Evolutionary conservation across 2,888 invertebrate genomes (phyloP).

Genomic region (Ceratothoa steindachneri): DNA sequence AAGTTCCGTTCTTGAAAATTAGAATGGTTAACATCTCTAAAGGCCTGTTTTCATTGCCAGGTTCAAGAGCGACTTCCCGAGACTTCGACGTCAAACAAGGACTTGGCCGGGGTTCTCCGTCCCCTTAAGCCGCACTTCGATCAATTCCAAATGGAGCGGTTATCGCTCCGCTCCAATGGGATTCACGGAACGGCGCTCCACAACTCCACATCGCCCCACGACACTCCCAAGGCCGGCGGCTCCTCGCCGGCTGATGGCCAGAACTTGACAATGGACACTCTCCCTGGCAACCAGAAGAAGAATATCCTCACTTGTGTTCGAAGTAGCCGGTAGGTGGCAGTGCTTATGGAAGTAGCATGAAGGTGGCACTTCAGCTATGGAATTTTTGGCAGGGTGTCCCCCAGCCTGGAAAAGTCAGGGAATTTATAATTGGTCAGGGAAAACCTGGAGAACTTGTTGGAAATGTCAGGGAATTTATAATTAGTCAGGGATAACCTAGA

Average conservation of each 20-base stretch:
- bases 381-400: too few relatives aligned
- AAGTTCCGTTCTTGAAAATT: too few relatives aligned
- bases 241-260: neutral
- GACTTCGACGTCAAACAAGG: conserved; percentile 71
- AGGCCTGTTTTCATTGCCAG: too few relatives aligned
- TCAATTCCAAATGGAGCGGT: neutral
- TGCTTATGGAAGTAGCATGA: too few relatives aligned
- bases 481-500: too few relatives aligned
- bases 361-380: too few relatives aligned
- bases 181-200: too few relatives aligned
- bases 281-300: neutral
- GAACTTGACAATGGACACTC: neutral
- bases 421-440: too few relatives aligned
- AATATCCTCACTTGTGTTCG: neutral
- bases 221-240: neutral
- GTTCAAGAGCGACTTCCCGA: neutral
- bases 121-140: conserved; percentile 49
- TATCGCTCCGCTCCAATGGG: neutral
- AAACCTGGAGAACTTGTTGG: too few relatives aligned
- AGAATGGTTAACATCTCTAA: too few relatives aligned
- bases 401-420: too few relatives aligned
- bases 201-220: neutral
- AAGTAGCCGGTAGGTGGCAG: neutral
- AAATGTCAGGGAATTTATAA: too few relatives aligned
- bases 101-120: conserved; percentile 60